phyloP scores from a whole-genome alignment of 1,140 invertebrate species.

The Idris sp. region DNA sequence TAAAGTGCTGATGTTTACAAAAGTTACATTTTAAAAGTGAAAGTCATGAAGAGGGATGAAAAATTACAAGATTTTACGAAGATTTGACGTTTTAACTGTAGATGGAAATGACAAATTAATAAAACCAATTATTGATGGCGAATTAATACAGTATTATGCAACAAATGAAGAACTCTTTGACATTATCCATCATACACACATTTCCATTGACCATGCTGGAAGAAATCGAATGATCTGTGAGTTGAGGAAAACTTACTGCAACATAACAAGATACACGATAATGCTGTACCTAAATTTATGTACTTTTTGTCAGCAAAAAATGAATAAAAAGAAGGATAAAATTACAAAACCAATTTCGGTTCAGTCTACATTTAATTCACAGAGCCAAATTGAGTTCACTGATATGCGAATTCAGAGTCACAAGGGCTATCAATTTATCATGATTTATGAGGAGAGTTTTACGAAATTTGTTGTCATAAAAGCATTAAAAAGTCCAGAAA shows the following conservation, averaged over 20 bases:
- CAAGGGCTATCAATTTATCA: no score
- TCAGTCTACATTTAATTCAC: no score
- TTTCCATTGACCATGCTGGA: neutral
- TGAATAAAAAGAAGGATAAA: neutral
- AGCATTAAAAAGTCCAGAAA: no score
- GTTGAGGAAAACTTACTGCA: neutral
- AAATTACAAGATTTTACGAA: no score
- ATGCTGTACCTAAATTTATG: neutral
- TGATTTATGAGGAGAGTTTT: no score
- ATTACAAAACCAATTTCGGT: neutral
- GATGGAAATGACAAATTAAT: neutral
- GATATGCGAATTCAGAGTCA: no score
- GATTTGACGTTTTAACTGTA: neutral
- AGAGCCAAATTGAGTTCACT: no score
- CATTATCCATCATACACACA: neutral
- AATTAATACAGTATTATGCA: neutral
- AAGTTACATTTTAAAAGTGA: no score
- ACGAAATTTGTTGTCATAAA: no score
- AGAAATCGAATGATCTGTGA: neutral
- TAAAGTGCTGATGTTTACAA: no score
- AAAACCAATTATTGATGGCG: neutral
- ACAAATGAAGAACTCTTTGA: slow-evolving; percentile 1
- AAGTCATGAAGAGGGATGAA: no score
- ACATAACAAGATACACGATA: neutral
- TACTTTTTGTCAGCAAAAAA: neutral